A percentile compares a stretch with the other conserved stretches of the same genome.
Evolutionary conservation across 1,140 invertebrate genomes (phyloP).

Genomic region (Megathymus violae): DNA sequence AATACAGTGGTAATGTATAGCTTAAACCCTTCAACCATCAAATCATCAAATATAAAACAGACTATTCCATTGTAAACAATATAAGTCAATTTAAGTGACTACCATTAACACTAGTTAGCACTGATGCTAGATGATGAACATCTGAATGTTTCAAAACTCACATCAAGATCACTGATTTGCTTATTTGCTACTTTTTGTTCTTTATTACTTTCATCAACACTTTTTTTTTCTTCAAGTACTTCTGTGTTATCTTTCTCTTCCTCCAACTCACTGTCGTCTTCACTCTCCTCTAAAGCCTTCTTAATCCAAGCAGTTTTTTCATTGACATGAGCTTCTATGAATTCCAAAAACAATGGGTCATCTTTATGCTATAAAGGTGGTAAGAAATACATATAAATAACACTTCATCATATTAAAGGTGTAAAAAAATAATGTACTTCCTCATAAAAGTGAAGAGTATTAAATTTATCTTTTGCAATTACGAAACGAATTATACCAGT

Average conservation of each 20-base stretch:
- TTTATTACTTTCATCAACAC: slow-evolving; percentile 28
- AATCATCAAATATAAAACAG: too few relatives aligned
- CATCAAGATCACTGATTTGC: slow-evolving; percentile 90
- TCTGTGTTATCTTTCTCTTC: slow-evolving; percentile 45
- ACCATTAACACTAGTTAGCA: slow-evolving; percentile 8
- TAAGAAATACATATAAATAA: too few relatives aligned
- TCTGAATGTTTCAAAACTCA: too few relatives aligned
- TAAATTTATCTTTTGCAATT: too few relatives aligned
- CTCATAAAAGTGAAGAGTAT: too few relatives aligned
- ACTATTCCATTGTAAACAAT: slow-evolving; percentile 15
- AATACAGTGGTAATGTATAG: too few relatives aligned
- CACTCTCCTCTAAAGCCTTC: slow-evolving; percentile 82
- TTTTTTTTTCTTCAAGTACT: slow-evolving; percentile 12
- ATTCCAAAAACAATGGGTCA: slow-evolving; percentile 95
- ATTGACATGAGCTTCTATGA: slow-evolving; percentile 90
- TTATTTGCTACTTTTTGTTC: slow-evolving; percentile 85
- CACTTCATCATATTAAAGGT: too few relatives aligned
- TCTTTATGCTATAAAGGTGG: slow-evolving; percentile 91
- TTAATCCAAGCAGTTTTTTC: slow-evolving; percentile 89
- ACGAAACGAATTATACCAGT: too few relatives aligned
- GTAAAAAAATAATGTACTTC: too few relatives aligned
- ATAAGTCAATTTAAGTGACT: too few relatives aligned
- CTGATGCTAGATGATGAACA: too few relatives aligned
- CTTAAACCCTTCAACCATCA: too few relatives aligned
- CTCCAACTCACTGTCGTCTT: slow-evolving; percentile 70